Base-by-base conservation (phyloP, 2,113 vertebrate species). In the Poecilia latipinna region DNA sequence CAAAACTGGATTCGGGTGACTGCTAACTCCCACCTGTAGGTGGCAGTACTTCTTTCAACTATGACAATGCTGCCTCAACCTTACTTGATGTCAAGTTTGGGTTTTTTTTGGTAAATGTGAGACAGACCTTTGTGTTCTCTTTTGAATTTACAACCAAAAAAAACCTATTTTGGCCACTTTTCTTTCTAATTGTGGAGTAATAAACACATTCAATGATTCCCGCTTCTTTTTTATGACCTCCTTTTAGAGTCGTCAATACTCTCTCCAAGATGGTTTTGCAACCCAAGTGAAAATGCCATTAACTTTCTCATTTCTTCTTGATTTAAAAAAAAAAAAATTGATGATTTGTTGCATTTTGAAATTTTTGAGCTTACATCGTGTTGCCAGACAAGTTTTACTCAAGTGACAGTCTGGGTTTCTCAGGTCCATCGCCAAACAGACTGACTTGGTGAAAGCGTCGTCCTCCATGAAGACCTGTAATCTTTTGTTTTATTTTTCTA, bases 401-500 rank as follows among this genome's bases (percentile, higher is more conserved):
- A 8, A 7, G 48, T 17, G 48, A 15, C 35, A 51, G 13, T 54
- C 0, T 22, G 24, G 6, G 7, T 22, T 57, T 57, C 51, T 57
- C 51, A 57, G 22, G 8, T 8, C 51, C 24, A 24, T 57, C 22
- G 1, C 24, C 24, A 57, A 57, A 1, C 22, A 57, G 22, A 57
- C 24, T n/a, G 51, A 37, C 11, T n/a, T 5, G n/a, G 22, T 28
- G 66, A 17, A 12, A 66, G 7, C 42, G 31, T 37, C 17, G 19
- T 65, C 68, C 24, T 32, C 82, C 66, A 12, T 70, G 7, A 11
- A 8, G 51, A 65, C 13, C 29, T 48, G 4, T 28, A 51, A 60
- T 12, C 28, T 54, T 12, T 68, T 74, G 72, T 72, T 82, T 87
- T 74, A 39, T 84, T 86, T 86, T 79, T 51, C 61, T 76, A 31